phyloP scores from a whole-genome alignment of 2,888 invertebrate genomes.

The Corythucha ciliata region DNA sequence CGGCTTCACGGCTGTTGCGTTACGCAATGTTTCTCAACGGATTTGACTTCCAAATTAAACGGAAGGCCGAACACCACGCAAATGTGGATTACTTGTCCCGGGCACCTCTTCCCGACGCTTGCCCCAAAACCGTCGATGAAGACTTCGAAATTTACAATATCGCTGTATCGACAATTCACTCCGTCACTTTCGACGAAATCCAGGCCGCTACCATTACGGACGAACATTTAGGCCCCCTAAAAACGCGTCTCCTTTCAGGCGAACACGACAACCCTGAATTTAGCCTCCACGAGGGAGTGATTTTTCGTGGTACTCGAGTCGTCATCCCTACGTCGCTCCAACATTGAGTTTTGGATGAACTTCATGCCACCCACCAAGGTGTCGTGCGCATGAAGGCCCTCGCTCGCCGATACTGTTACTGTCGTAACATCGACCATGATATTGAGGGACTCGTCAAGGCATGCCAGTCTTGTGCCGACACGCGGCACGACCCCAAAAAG shows the following conservation, averaged over 20 bases:
- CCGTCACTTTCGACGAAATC: too few species aligned
- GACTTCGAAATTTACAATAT: too few species aligned
- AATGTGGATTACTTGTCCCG: slow-evolving; percentile 26
- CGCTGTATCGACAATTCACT: too few species aligned
- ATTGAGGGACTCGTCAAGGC: slow-evolving; percentile 34
- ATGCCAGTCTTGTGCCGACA: slow-evolving; percentile 26
- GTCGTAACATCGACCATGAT: slow-evolving; percentile 35
- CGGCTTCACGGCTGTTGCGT: slow-evolving; percentile 7
- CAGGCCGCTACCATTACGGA: too few species aligned
- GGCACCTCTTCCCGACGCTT: background rate
- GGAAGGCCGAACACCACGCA: slow-evolving; percentile 17
- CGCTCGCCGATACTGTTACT: slow-evolving; percentile 36
- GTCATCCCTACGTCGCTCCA: slow-evolving; percentile 26
- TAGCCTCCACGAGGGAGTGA: slow-evolving; percentile 6
- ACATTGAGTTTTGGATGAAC: slow-evolving; percentile 28
- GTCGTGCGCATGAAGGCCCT: slow-evolving; percentile 36
- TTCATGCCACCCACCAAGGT: slow-evolving; percentile 29
- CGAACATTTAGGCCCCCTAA: too few species aligned
- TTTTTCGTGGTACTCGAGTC: slow-evolving; percentile 27
- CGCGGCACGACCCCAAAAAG: background rate
- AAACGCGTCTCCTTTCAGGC: slow-evolving; percentile 2
- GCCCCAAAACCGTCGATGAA: too few species aligned
- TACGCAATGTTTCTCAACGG: slow-evolving; percentile 22
- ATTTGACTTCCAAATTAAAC: slow-evolving; percentile 21
- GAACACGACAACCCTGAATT: slow-evolving; percentile 2